Evolutionary conservation across 2,113 vertebrate genomes (phyloP).

Genomic region (Craseonycteris thonglongyai): DNA sequence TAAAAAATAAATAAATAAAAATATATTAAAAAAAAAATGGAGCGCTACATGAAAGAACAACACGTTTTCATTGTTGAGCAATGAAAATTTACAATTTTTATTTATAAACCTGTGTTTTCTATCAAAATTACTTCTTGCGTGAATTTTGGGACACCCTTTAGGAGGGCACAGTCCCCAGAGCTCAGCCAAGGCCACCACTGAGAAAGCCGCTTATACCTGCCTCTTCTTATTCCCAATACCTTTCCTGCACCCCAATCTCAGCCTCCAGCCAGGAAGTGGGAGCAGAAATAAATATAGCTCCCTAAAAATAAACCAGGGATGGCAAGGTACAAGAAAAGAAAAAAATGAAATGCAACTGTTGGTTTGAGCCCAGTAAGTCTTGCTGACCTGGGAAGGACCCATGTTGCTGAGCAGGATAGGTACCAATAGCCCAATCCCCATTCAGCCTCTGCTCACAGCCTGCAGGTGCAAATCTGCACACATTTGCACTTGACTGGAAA

Average conservation of each 20-base stretch:
- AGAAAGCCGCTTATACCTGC: background rate
- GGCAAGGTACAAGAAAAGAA: slow-evolving; percentile 1
- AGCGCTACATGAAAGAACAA: too few species aligned
- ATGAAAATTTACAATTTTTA: too few species aligned
- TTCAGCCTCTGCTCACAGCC: background rate
- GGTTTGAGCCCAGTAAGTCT: background rate
- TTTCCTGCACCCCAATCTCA: background rate
- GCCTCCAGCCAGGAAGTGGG: background rate
- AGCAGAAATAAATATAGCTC: slow-evolving; percentile 25
- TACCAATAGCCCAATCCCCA: background rate
- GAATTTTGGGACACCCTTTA: too few species aligned
- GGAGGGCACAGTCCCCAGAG: background rate
- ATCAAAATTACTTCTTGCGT: too few species aligned
- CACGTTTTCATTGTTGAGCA: too few species aligned
- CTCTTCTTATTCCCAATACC: background rate
- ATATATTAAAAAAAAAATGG: too few species aligned
- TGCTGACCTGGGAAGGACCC: background rate
- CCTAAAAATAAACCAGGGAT: slow-evolving; percentile 49
- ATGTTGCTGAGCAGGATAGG: background rate
- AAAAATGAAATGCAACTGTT: background rate
- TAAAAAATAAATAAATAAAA: too few species aligned
- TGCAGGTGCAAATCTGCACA: too few species aligned
- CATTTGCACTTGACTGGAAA: background rate
- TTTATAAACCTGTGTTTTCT: too few species aligned
- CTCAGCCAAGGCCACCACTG: background rate